phyloP scores from a whole-genome alignment of 2,113 vertebrate genomes.

The Piprites chloris region DNA sequence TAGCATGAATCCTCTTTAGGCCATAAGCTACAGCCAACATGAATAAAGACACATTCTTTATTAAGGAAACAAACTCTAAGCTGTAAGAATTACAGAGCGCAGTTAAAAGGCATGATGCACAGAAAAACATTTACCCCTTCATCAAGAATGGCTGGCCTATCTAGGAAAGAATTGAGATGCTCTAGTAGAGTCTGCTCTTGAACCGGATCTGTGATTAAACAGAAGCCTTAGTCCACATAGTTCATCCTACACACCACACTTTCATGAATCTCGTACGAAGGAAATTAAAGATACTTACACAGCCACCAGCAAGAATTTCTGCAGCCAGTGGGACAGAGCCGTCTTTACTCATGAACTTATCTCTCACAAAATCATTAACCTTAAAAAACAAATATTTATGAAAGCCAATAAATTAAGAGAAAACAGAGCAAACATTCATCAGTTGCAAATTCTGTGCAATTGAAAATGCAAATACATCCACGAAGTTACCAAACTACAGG shows the following conservation, averaged over 20 bases:
- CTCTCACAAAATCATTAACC: constrained; percentile 90
- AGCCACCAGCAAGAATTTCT: constrained; percentile 86
- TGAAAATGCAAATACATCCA: background rate
- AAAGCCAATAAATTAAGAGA: constrained; percentile 27
- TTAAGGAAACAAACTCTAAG: constrained; percentile 30
- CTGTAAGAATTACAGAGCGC: background rate
- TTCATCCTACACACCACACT: background rate
- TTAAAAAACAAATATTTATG: constrained; percentile 62
- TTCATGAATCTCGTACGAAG: background rate
- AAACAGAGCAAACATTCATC: background rate
- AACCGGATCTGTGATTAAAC: constrained; percentile 57
- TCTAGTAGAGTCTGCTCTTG: constrained; percentile 45
- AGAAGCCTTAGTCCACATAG: constrained; percentile 53
- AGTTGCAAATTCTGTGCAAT: background rate
- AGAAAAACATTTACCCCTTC: constrained; percentile 63
- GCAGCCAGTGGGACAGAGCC: constrained; percentile 77
- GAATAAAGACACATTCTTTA: constrained; percentile 13
- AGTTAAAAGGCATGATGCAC: constrained; percentile 45
- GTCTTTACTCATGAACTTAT: constrained; percentile 80
- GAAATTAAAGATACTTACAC: constrained; percentile 79
- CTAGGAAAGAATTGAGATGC: constrained; percentile 48
- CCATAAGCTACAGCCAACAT: background rate
- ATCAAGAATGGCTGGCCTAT: constrained; percentile 29
- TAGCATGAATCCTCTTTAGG: constrained; percentile 30
- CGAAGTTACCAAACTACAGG: background rate